Percentiles rank a stretch among this genome's conserved stretches.
Conservation (phyloP, 2,113 vertebrate genomes). For the Phalacrocorax pelagicus region DNA sequence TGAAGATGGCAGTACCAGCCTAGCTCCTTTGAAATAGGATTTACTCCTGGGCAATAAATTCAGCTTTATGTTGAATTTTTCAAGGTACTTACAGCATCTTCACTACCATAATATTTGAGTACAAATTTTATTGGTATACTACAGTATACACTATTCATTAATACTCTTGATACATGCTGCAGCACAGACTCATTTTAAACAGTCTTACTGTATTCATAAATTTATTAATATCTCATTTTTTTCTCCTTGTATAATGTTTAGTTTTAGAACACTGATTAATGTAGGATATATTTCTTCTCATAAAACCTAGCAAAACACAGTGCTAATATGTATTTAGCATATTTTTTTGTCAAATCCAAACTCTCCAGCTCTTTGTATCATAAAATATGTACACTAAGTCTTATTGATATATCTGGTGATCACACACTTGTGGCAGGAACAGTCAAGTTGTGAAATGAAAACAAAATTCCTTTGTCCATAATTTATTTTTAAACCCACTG, state of each 20-base stretch:
- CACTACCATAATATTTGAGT: neutral
- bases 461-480: neutral
- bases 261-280: neutral
- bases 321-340: neutral
- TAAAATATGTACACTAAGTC: neutral
- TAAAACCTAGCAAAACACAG: neutral
- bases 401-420: neutral
- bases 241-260: neutral
- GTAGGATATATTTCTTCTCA: neutral
- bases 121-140: neutral
- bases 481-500: neutral
- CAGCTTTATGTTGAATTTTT: neutral
- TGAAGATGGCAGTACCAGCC: neutral
- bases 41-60: neutral
- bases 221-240: neutral
- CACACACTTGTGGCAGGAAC: neutral
- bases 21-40: neutral
- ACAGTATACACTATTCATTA: neutral
- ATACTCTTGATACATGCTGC: neutral
- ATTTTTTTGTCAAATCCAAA: neutral
- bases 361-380: neutral
- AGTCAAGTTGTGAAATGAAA: neutral
- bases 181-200: neutral
- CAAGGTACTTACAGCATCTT: neutral
- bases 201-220: neutral